These are phyloP conservation scores for Drosophila miranda DNA, from an alignment of 1,140 invertebrate genomes.

Conservation along the genomic window DNA sequence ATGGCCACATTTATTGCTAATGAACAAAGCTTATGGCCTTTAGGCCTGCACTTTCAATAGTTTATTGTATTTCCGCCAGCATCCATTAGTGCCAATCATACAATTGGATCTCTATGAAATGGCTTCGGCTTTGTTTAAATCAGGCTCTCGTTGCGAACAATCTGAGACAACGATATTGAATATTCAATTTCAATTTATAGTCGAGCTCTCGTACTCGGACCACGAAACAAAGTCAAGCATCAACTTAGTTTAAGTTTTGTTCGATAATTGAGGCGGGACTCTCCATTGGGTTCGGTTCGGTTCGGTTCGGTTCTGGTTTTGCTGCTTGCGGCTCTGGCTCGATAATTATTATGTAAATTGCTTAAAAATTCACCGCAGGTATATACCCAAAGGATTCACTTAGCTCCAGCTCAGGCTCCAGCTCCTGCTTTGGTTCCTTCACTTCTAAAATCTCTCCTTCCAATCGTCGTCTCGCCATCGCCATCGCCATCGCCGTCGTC, in stretches of 20 bases:
- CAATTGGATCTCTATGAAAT: too few species aligned
- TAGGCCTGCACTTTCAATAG: too few species aligned
- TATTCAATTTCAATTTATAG: slow-evolving; percentile 50
- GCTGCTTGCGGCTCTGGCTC: slow-evolving; percentile 42
- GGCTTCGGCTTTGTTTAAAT: background rate
- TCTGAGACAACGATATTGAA: slow-evolving; percentile 16
- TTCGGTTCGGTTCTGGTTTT: slow-evolving; percentile 25
- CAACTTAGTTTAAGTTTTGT: slow-evolving; percentile 61
- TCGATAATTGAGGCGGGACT: slow-evolving; percentile 60
- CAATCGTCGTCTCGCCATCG: background rate
- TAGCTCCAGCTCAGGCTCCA: slow-evolving; percentile 38
- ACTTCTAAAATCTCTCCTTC: too few species aligned
- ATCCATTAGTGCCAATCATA: too few species aligned
- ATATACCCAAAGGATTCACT: slow-evolving; percentile 73
- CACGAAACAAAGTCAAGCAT: slow-evolving; percentile 30
- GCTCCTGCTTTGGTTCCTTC: too few species aligned
- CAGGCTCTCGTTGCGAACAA: background rate
- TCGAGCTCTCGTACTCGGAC: background rate
- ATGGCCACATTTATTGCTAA: too few species aligned
- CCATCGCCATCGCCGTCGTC: slow-evolving; percentile 36
- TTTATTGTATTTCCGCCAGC: too few species aligned
- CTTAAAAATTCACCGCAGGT: slow-evolving; percentile 77
- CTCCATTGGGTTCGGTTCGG: slow-evolving; percentile 7
- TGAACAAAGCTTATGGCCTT: too few species aligned
- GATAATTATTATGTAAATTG: slow-evolving; percentile 80